Evolutionary conservation across 2,113 vertebrate species (phyloP), one percentile per base, ranked within the genome.

Genomic region (Grammomys dolichurus): DNA sequence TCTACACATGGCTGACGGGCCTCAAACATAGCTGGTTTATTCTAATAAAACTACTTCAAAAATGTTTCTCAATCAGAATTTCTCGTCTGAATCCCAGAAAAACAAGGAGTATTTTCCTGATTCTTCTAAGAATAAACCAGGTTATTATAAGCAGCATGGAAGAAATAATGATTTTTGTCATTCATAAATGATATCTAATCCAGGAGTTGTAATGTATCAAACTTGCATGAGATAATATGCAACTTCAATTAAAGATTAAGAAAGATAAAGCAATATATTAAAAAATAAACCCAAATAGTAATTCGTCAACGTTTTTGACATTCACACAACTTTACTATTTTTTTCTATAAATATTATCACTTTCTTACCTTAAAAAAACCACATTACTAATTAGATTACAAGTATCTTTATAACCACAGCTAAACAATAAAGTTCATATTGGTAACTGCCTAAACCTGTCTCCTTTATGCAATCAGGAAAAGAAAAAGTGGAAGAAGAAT

Each of bases 311-410:
- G 17, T 97, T 86, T 86, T 92, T 94, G 24, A 95, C 36, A 87
- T 54, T 43, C 26, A 91, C 33, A 82, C 0, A 80, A 56, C 67
- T 92, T 16, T 90, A 65, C 65, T 85, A 95, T 4, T 73, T 73
- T 96, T 88, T 89, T 81, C 95, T 96, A 78, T 90, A 93, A 70
- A 84, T 90, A 94, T 31, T 56, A 94, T 89, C 28, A n/a, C 77
- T 88, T 95, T 96, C 24, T 48, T 78, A 43, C 16, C 33, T 65
- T 89, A 63, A 72, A 89, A 75, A 93, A 95, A 40, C 11, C 40
- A 72, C 67, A 88, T 89, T 78, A 84, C 4, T 10, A 40, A 63
- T 56, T 40, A 26, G 33, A 90, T 48, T 92, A 43, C 3, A 3
- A 58, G 19, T 92, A 75, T 90, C 40, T 77, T 86, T 89, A 91